Percentiles rank a stretch among this genome's conserved stretches.
These are phyloP conservation scores for Carcinoscorpius rotundicauda DNA, from an alignment of 1,140 invertebrate species.

Conservation along the genomic window DNA sequence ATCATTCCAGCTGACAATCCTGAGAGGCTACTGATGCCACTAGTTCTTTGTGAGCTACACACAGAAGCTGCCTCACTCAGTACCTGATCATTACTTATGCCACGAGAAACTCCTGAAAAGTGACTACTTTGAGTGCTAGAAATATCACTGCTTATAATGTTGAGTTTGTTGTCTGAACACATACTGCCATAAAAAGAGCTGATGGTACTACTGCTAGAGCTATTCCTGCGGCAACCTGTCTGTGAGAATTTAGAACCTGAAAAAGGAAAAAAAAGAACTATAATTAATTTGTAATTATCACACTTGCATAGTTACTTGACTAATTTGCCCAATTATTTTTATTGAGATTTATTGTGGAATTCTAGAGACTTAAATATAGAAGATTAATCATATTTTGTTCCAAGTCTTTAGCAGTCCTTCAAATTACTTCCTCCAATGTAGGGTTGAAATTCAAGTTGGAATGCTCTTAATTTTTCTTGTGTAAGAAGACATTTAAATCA, in stretches of 20 bases:
- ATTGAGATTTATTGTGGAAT: no score
- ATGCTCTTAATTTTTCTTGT: no score
- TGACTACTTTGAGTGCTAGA: constrained; percentile 66
- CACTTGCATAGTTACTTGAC: no score
- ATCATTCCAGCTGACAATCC: constrained; percentile 37
- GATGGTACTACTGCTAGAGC: constrained; percentile 57
- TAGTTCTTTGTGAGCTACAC: constrained; percentile 65
- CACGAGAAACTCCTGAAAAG: constrained; percentile 44
- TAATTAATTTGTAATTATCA: no score
- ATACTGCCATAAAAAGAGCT: constrained; percentile 79
- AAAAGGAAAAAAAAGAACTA: not conserved
- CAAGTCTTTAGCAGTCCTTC: no score
- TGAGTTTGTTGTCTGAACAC: constrained; percentile 49
- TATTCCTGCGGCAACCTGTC: constrained; percentile 14
- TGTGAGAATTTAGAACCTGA: not conserved
- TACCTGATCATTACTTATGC: constrained; percentile 3
- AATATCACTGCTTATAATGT: constrained; percentile 37
- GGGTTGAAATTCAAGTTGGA: no score
- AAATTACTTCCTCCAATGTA: no score
- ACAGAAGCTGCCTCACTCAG: constrained; percentile 66
- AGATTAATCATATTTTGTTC: no score
- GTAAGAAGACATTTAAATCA: no score
- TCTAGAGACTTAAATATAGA: no score
- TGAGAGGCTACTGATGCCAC: constrained; percentile 30
- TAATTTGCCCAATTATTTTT: no score